Conservation (phyloP, 2,113 vertebrate genomes). For the Actenoides hombroni region DNA sequence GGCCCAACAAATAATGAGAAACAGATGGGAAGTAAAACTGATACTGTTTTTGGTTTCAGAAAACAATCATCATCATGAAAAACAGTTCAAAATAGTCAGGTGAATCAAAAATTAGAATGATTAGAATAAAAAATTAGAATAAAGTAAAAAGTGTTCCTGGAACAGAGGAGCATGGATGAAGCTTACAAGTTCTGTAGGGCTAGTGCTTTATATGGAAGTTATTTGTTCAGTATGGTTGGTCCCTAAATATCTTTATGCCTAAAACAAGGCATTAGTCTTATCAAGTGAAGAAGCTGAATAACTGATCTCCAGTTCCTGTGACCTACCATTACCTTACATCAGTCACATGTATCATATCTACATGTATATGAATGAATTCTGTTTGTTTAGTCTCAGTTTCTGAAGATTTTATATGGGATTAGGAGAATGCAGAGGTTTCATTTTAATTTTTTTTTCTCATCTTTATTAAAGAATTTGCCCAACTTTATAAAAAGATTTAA, state of each 20-base stretch:
- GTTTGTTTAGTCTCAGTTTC: neutral
- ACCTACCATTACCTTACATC: neutral
- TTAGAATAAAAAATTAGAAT: neutral
- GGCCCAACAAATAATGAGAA: neutral
- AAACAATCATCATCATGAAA: neutral
- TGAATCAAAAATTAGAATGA: neutral
- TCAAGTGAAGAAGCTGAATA: neutral
- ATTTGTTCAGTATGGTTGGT: neutral
- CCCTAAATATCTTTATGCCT: neutral
- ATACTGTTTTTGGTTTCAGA: neutral
- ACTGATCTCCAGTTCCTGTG: neutral
- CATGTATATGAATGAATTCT: neutral
- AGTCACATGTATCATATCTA: neutral
- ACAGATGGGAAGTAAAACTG: conserved; percentile 2
- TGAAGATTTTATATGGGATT: neutral
- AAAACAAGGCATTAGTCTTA: neutral
- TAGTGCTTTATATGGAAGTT: neutral
- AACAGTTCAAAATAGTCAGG: neutral
- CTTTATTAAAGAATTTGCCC: neutral
- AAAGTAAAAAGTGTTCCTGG: neutral
- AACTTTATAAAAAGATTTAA: neutral
- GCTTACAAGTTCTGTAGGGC: neutral
- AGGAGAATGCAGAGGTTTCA: neutral
- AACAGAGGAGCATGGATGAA: neutral
- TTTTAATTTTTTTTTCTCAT: neutral